Base-by-base conservation (phyloP, 2,888 invertebrate species). In the Euspilapteryx auroguttella region DNA sequence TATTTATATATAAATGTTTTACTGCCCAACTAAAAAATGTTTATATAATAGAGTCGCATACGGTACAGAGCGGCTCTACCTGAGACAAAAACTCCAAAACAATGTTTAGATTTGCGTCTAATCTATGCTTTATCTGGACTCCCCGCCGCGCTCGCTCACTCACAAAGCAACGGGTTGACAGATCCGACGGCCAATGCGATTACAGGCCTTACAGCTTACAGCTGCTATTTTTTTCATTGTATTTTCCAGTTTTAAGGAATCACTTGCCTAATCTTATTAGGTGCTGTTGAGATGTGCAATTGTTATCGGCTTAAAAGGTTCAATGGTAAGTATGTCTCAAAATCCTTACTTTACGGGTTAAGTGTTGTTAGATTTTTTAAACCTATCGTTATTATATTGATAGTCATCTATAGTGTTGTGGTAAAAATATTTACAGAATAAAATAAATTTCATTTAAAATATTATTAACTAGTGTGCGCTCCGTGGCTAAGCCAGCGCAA, bases 81-180 rank as follows among this genome's bases (percentile, higher is more conserved):
- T 71, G 69, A 45, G 42, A 35, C 47, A 41, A 46, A 57, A 59
- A 66, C 63, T 71, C 71, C 71, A 73, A 69, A 64, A 58, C 49
- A 49, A 54, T 52, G 54, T 52, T 55, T 49, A 61, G 68, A 71
- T 73, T 63, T 58, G 44, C 55, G 73, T 73, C 68, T 73, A 65
- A 71, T 71, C 73, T 66, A 48, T 53, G 55, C 55, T 57, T 68
- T 63, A 69, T 71, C 66, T 57, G 53, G 55, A 44, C 54, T 45
- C 58, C 73, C 68, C 49, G 69, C 55, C 24, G 73, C 37, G 71
- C 43, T 50, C 65, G 65, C 58, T 51, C 50, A 57, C 44, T 54
- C 59, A 71, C 73, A 73, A 75, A 75, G 66, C 64, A n/a, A 68
- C 62, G 69, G 71, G 73, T 73, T 75, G 73, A 75, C 73, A 75